Base-by-base conservation (phyloP, 2,888 invertebrate genomes). In the Syrphus vitripennis region DNA sequence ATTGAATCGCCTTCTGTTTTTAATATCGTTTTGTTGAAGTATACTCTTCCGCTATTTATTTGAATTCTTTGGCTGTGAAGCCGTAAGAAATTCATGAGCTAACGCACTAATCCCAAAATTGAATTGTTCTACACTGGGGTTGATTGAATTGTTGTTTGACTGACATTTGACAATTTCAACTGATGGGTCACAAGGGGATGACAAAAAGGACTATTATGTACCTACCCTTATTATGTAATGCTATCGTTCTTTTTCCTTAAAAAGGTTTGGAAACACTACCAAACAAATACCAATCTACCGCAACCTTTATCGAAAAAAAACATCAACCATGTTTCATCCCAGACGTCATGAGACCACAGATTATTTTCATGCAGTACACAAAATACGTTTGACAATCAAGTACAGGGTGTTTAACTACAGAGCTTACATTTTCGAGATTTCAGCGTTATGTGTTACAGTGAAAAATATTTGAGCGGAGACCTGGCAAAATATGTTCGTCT, bases 101-200 rank as follows among this genome's bases (percentile, higher is more conserved):
- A n/a, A 12, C 59, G 48, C 19, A 45, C 59, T 26, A 40, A 53
- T 29, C n/a, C n/a, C 50, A 29, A 65, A 69, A 74, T 31, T 57
- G 50, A 26, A 42, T 57, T 19, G 31, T 78, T 65, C 26, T 10
- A 40, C 9, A 61, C 6, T 31, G 9, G 57, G 45, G 45, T 65
- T 83, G 75, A 83, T 83, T 83, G 83, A 83, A 83, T 75, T 75
- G 83, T 79, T 79, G 75, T 50, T 79, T 83, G 83, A 83, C 75
- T 83, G 83, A 83, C 83, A 79, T 83, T 75, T 79, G 83, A 79
- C 78, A 83, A 75, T 70, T 71, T 75, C 75, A 79, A 79, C 70
- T 75, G 83, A 70, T 80, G 80, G 67, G 57, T 50, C 65, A 75
- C 40, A 50, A 31, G 63, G n/a, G 48, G 57, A 59, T 55, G 19